phyloP scores from a whole-genome alignment of 2,888 invertebrate genomes.

The Drosophila pseudotalamancana region DNA sequence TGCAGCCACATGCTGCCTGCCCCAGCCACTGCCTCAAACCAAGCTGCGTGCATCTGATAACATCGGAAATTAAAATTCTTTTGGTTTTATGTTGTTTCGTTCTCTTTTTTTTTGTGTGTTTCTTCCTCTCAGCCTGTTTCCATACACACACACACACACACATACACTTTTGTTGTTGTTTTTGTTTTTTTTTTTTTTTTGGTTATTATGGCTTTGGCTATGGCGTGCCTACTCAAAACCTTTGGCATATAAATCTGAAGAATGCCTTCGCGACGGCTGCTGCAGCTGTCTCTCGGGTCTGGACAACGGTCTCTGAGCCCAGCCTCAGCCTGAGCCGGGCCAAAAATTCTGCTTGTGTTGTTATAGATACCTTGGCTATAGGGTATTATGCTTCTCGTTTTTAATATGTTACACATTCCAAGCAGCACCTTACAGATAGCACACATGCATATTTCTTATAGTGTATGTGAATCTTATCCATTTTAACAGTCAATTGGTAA shows the following conservation, averaged over 20 bases:
- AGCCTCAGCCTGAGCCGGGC: conserved; percentile 1
- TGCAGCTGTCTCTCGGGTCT: conserved; percentile 31
- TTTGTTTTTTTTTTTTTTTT: conserved; percentile 66
- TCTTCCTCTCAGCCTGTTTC: conserved; percentile 50
- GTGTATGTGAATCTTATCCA: too few relatives aligned
- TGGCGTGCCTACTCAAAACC: conserved; percentile 67
- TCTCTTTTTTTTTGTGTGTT: conserved; percentile 42
- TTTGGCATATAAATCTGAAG: conserved; percentile 78
- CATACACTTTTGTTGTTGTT: conserved; percentile 38
- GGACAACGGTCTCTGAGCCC: conserved; percentile 12
- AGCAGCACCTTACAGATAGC: too few relatives aligned
- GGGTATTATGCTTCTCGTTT: not conserved
- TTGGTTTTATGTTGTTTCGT: conserved; percentile 75
- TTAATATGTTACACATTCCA: too few relatives aligned
- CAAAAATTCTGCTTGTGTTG: conserved; percentile 12
- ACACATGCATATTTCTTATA: too few relatives aligned
- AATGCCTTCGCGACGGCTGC: conserved; percentile 61
- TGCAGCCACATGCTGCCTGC: conserved; percentile 57
- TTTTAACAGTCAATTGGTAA: too few relatives aligned
- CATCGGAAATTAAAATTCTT: conserved; percentile 83
- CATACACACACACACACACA: conserved; percentile 40
- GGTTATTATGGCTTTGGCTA: conserved; percentile 58
- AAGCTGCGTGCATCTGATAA: conserved; percentile 80
- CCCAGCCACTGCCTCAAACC: conserved; percentile 37
- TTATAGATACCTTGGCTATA: not conserved